phyloP scores from a whole-genome alignment of 2,888 invertebrate species.

The Cylindroiulus punctatus region DNA sequence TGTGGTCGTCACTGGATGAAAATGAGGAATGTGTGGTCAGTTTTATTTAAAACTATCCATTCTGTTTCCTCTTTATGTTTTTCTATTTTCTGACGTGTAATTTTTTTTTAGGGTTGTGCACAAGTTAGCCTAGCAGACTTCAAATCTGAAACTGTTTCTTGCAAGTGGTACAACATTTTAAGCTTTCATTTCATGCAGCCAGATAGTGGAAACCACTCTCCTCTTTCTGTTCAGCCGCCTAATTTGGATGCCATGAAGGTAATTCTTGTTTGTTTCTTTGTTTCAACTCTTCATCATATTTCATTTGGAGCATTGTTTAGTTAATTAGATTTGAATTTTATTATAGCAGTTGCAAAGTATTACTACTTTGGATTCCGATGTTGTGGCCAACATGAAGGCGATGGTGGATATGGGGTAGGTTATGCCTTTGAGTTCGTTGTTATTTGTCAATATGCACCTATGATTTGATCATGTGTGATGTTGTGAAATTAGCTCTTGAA shows the following conservation, averaged over 20 bases:
- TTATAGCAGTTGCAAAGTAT: conserved; percentile 32
- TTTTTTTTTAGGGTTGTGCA: conserved; percentile 80
- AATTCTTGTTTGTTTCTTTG: background rate
- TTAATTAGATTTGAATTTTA: background rate
- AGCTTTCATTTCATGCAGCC: conserved; percentile 81
- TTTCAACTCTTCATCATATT: background rate
- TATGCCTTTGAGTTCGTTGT: background rate
- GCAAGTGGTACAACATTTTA: conserved; percentile 95
- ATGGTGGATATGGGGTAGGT: conserved; percentile 51
- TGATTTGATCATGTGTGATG: no score
- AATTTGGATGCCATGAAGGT: conserved; percentile 40
- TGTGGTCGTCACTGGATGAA: conserved; percentile 75
- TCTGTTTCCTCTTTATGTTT: conserved; percentile 31
- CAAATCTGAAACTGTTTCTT: conserved; percentile 80
- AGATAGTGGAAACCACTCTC: conserved; percentile 60
- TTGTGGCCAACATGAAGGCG: conserved; percentile 30
- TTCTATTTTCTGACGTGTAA: background rate
- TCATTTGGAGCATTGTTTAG: background rate
- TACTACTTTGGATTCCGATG: conserved; percentile 44
- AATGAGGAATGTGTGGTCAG: conserved; percentile 66
- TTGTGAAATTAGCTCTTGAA: no score
- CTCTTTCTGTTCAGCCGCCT: conserved; percentile 5
- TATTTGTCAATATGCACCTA: background rate
- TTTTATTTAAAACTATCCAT: conserved; percentile 35
- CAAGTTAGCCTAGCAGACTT: conserved; percentile 97